Percentiles rank a stretch among this genome's conserved stretches.
Evolutionary conservation across 1,140 invertebrate genomes (phyloP).

Genomic region (Drosophila truncata): DNA sequence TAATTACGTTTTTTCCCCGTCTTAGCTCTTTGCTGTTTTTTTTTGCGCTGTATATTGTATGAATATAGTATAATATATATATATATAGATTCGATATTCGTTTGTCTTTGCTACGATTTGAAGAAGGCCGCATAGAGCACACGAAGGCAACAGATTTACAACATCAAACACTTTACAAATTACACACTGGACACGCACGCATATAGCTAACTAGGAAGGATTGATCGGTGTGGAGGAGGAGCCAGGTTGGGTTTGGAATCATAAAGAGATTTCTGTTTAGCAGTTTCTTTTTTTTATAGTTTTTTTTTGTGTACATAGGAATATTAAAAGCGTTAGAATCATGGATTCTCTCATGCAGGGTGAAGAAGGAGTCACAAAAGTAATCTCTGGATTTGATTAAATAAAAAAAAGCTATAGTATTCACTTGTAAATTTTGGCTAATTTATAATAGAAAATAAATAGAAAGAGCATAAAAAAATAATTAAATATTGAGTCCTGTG

Average conservation of each 20-base stretch:
- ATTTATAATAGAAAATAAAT: background rate
- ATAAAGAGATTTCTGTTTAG: slow-evolving; percentile 2
- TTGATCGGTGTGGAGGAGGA: background rate
- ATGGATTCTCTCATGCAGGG: slow-evolving; percentile 19
- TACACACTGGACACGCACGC: slow-evolving; percentile 24
- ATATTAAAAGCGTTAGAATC: slow-evolving; percentile 47
- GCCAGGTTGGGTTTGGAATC: background rate
- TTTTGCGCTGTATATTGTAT: slow-evolving; percentile 54
- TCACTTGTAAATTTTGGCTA: background rate
- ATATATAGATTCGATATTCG: slow-evolving; percentile 59
- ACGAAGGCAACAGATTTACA: slow-evolving; percentile 83
- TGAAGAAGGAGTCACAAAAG: background rate
- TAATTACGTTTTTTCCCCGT: slow-evolving; percentile 19
- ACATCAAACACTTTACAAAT: slow-evolving; percentile 77
- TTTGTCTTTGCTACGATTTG: slow-evolving; percentile 64
- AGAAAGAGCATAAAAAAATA: no score
- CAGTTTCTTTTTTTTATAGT: slow-evolving; percentile 7
- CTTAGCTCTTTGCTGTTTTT: no score
- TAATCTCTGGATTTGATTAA: slow-evolving; percentile 4
- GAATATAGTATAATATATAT: slow-evolving; percentile 45
- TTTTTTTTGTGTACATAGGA: slow-evolving; percentile 37
- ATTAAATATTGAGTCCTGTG: background rate
- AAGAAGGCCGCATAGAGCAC: slow-evolving; percentile 81
- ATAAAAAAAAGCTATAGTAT: background rate
- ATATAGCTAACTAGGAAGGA: slow-evolving; percentile 36